Evolutionary conservation across 2,113 vertebrate species (phyloP).

Genomic region (Psilopsiagon aymara): DNA sequence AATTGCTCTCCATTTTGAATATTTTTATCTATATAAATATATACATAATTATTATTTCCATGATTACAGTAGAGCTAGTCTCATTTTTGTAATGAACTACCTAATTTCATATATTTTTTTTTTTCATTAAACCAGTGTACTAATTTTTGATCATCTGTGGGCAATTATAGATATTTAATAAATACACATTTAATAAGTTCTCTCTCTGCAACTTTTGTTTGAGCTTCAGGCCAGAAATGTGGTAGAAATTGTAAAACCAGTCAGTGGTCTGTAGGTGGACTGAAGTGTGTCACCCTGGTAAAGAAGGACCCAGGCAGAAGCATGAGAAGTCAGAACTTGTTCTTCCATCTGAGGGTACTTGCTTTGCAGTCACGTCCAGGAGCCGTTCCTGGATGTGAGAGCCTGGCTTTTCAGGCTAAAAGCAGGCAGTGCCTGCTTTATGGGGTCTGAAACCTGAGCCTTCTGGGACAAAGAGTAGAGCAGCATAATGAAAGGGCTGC

Average conservation of each 20-base stretch:
- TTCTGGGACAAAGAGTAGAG: not conserved
- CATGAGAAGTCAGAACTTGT: not conserved
- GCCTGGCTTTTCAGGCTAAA: not conserved
- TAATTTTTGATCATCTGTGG: not conserved
- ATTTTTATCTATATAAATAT: not conserved
- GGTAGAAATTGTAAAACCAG: not conserved
- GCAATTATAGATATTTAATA: not conserved
- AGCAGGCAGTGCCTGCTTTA: too few relatives aligned
- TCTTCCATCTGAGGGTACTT: not conserved
- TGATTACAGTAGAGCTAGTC: not conserved
- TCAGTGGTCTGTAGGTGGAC: too few relatives aligned
- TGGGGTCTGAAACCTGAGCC: not conserved
- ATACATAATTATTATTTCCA: not conserved
- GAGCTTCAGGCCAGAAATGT: not conserved
- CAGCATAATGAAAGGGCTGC: not conserved
- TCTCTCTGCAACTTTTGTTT: not conserved
- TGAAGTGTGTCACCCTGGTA: not conserved
- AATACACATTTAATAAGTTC: not conserved
- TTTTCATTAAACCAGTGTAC: not conserved
- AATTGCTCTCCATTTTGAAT: not conserved
- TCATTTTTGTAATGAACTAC: not conserved
- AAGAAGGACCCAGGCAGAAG: not conserved
- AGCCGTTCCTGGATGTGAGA: not conserved
- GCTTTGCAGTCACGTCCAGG: not conserved
- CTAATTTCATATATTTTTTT: not conserved